Evolutionary conservation across 2,888 invertebrate species (phyloP).

Genomic region (Lottia scabra): DNA sequence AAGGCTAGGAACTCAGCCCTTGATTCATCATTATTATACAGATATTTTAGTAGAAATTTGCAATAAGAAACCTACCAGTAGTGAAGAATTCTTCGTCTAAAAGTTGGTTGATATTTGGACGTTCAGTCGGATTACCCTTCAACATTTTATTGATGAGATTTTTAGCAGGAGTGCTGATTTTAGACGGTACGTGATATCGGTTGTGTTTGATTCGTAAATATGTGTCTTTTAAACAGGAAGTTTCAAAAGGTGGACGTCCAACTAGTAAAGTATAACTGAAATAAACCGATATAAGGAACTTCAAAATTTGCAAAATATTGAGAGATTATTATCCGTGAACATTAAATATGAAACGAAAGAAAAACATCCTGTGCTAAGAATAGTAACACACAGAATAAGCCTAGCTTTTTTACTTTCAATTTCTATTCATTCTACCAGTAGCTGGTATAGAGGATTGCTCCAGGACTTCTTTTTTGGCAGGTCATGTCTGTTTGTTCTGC

Average conservation of each 20-base stretch:
- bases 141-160: constrained; percentile 71
- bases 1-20: no score
- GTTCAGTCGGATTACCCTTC: constrained; percentile 68
- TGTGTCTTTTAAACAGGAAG: constrained; percentile 92
- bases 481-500: no score
- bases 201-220: constrained; percentile 95
- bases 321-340: no score
- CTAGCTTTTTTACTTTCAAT: no score
- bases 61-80: constrained; percentile 57
- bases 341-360: no score
- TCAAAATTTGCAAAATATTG: neutral
- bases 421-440: no score
- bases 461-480: no score
- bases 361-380: neutral
- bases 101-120: constrained; percentile 70
- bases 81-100: constrained; percentile 65
- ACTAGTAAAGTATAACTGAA: constrained; percentile 87
- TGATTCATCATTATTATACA: no score
- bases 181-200: constrained; percentile 81
- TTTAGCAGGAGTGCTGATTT: constrained; percentile 59
- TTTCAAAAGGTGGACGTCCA: constrained; percentile 98
- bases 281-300: constrained; percentile 1
- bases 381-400: no score
- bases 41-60: no score
- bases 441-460: no score